Evolutionary conservation across 1,140 invertebrate species (phyloP).

Genomic region (Zelostemma sp.): DNA sequence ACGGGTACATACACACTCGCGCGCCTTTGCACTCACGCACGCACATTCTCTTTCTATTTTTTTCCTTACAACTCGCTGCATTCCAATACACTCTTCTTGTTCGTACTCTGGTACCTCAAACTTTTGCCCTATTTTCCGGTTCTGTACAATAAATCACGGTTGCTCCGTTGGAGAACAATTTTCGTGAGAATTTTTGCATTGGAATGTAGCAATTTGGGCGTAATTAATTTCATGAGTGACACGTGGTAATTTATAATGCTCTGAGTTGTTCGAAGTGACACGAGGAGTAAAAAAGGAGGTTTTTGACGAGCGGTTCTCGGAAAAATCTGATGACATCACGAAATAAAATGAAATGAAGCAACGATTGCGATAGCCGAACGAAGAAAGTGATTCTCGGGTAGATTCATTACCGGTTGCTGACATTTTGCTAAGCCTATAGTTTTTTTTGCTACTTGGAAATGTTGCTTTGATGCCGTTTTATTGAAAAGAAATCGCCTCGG

Average conservation of each 20-base stretch:
- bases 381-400: not conserved
- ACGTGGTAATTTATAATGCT: too few species aligned
- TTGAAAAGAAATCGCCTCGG: too few species aligned
- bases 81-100: constrained; percentile 39
- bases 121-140: not conserved
- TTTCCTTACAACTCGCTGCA: constrained; percentile 31
- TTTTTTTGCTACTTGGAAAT: too few species aligned
- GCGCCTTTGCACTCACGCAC: not conserved
- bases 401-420: not conserved
- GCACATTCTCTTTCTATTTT: constrained; percentile 11
- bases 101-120: constrained; percentile 19
- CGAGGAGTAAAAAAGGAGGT: not conserved
- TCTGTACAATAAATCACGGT: too few species aligned
- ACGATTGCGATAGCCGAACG: not conserved
- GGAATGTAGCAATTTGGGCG: too few species aligned
- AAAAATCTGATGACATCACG: not conserved
- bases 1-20: not conserved
- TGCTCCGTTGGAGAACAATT: too few species aligned
- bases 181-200: too few species aligned
- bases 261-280: too few species aligned
- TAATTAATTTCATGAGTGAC: too few species aligned
- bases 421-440: not conserved
- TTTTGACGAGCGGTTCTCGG: too few species aligned
- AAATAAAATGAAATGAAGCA: not conserved
- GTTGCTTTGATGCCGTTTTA: too few species aligned